Evolutionary conservation across 64 coral and sea anemone genomes (phyloP), one percentile per base, ranked within the genome.

Genomic region (Porites australiensis): DNA sequence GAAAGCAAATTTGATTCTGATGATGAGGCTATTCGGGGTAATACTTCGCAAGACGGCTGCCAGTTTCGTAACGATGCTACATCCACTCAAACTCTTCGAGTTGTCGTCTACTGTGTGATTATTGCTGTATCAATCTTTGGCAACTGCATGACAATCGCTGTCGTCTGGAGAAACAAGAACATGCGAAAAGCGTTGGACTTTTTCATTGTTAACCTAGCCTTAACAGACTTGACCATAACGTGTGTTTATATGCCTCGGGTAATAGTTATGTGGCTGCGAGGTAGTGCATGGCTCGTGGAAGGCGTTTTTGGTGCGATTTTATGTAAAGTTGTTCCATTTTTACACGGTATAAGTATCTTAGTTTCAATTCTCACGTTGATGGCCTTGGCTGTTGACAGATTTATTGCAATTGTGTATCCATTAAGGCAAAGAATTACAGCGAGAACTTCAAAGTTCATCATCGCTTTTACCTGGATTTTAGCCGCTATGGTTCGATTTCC

Each of bases 221-320:
- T 58, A 6, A 60, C 91, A 16, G 91, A 93, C 13, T 47, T 93
- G 20, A 22, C 52, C 52, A 93, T 93, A 54, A 87, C 91, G 1
- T 16, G 79, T 6, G 22, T 93, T 10, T 87, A 87, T 44, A 93
- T 93, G 91, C 82, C 91, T 2, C 48, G 91, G 58, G 44, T 77
- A 5, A 27, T 93, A 60, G 83, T 87, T 12, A 86, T 50, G 10
- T 74, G 63, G n/a, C 37, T 93, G 12, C 20, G 75, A n/a, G 91
- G 91, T 8, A 51, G 12, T 18, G 58, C 27, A 3, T 93, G 83
- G 91, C 23, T 82, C 0, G 69, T 93, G 0, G 82, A 75, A 18
- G 79, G 73, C 3, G 75, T 15, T 14, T 63, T 76, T 64, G 91
- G 82, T 16, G 76, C 6, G 10, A 61, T 93, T 12, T 67, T 93